These are phyloP conservation scores for Macrophya alboannulata DNA, from an alignment of 2,888 invertebrate genomes.

Conservation along the genomic window DNA sequence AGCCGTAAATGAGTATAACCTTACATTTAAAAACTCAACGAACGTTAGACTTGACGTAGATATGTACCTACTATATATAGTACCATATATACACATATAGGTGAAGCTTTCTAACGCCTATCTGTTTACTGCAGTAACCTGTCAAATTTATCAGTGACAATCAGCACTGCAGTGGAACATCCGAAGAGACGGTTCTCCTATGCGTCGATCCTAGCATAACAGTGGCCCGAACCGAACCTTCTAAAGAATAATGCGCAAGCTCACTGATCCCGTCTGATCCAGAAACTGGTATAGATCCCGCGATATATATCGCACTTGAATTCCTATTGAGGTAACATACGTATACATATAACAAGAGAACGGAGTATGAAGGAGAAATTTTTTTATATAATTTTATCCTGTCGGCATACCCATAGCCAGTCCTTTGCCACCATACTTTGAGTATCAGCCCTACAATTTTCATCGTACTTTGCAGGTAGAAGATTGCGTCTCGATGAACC, in stretches of 20 bases:
- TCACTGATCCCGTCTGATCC: not conserved
- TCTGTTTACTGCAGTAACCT: conserved; percentile 49
- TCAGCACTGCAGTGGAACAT: conserved; percentile 59
- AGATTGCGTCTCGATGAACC: conserved; percentile 62
- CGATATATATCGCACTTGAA: conserved; percentile 18
- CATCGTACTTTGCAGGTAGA: conserved; percentile 59
- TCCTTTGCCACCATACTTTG: conserved; percentile 33
- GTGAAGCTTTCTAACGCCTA: conserved; percentile 63
- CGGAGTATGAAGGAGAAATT: not conserved
- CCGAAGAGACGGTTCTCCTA: not conserved
- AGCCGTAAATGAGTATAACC: conserved; percentile 41
- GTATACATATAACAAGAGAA: not conserved
- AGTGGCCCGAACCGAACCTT: not conserved
- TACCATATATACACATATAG: not conserved
- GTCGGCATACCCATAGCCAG: conserved; percentile 24
- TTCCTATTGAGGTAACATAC: not conserved
- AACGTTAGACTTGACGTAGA: not conserved
- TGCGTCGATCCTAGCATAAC: not conserved
- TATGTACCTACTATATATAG: not conserved
- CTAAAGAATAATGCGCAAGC: not conserved
- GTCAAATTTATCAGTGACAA: conserved; percentile 68
- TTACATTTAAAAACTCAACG: not conserved
- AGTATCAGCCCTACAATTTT: conserved; percentile 67
- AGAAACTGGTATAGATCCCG: conserved; percentile 15
- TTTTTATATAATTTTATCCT: not conserved